These are phyloP conservation scores for Hyles vespertilio DNA, from an alignment of 1,140 invertebrate species.

Conservation along the genomic window DNA sequence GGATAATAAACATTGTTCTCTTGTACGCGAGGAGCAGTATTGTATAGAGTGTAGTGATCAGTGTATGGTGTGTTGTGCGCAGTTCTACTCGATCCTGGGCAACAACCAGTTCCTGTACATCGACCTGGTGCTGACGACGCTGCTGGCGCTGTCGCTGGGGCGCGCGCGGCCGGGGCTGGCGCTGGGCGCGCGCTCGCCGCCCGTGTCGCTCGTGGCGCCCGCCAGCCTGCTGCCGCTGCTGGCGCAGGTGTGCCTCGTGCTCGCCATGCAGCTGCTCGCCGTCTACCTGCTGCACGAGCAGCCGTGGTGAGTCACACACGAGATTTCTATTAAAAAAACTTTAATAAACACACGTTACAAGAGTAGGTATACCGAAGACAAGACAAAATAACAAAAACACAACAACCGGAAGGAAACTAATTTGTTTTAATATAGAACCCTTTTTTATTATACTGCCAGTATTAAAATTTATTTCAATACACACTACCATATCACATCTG, in stretches of 20 bases:
- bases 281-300: constrained; percentile 69
- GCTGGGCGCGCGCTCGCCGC: constrained; percentile 77
- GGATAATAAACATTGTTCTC: too few relatives aligned
- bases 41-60: too few relatives aligned
- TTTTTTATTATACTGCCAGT: too few relatives aligned
- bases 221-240: constrained; percentile 78
- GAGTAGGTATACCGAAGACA: too few relatives aligned
- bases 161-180: constrained; percentile 79
- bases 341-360: too few relatives aligned
- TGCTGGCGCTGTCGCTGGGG: constrained; percentile 87
- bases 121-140: constrained; percentile 88
- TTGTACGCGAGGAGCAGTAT: too few relatives aligned
- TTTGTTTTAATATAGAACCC: too few relatives aligned
- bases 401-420: too few relatives aligned
- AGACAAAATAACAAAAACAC: too few relatives aligned
- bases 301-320: constrained; percentile 61
- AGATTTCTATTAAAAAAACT: too few relatives aligned
- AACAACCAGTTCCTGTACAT: constrained; percentile 91
- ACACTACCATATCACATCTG: too few relatives aligned
- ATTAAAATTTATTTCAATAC: too few relatives aligned
- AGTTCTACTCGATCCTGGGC: constrained; percentile 81
- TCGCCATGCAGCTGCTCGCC: constrained; percentile 67
- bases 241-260: constrained; percentile 74
- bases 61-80: constrained; percentile 21
- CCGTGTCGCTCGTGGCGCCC: constrained; percentile 76